Conservation (phyloP, 1,140 invertebrate species). For the Zaprionus taronus region DNA sequence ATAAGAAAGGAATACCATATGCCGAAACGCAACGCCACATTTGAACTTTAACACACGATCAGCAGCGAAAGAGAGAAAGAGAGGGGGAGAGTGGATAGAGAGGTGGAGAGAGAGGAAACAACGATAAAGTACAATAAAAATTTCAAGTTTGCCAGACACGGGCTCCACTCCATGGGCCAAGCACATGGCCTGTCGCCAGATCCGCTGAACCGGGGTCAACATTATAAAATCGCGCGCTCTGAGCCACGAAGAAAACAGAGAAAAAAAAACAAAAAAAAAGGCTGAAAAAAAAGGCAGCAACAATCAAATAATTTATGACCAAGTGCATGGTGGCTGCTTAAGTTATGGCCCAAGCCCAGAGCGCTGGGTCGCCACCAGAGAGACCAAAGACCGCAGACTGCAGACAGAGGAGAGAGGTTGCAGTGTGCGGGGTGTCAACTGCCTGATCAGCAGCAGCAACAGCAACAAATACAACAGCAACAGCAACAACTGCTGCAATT, state of each 20-base stretch:
- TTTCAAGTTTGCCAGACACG: constrained; percentile 74
- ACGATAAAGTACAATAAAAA: constrained; percentile 67
- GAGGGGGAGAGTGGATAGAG: not conserved
- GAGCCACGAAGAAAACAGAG: constrained; percentile 32
- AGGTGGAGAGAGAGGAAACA: not conserved
- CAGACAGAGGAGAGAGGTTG: constrained; percentile 7
- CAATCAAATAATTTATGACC: constrained; percentile 80
- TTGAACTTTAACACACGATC: constrained; percentile 80
- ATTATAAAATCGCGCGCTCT: constrained; percentile 74
- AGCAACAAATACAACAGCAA: constrained; percentile 30
- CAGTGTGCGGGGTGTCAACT: constrained; percentile 60
- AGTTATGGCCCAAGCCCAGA: constrained; percentile 61
- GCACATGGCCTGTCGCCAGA: constrained; percentile 59
- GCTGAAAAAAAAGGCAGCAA: constrained; percentile 50
- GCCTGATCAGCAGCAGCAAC: constrained; percentile 58
- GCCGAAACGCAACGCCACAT: constrained; percentile 58
- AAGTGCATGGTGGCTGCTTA: constrained; percentile 78
- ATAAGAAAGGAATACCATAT: constrained; percentile 42
- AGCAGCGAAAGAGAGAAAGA: constrained; percentile 19
- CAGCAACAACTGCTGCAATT: constrained; percentile 40
- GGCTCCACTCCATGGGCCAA: constrained; percentile 48
- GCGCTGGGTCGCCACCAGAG: constrained; percentile 25
- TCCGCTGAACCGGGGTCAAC: constrained; percentile 75
- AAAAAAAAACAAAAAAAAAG: constrained; percentile 23
- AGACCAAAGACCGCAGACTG: not conserved